Evolutionary conservation across 2,797 vertebrate species (phyloP).

Genomic region (Hylomyscus alleni): DNA sequence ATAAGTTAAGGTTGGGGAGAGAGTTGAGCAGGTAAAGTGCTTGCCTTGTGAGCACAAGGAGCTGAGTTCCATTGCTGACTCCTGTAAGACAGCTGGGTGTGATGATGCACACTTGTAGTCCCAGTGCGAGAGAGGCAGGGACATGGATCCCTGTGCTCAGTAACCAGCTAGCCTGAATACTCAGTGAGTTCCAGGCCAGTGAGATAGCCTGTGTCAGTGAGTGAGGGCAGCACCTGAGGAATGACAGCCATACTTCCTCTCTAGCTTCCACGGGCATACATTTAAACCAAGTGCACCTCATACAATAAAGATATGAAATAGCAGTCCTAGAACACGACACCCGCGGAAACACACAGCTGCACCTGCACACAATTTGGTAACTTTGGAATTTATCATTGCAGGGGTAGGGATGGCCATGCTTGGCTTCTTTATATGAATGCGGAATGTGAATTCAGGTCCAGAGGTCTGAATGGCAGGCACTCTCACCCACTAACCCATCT

Average conservation of each 20-base stretch:
- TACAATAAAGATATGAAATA: not conserved
- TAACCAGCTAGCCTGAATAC: not conserved
- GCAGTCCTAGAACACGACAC: not conserved
- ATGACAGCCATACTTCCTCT: not conserved
- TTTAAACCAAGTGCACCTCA: not conserved
- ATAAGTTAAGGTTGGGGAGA: not conserved
- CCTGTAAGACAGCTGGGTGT: not conserved
- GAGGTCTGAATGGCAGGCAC: not conserved
- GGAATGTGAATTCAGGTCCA: not conserved
- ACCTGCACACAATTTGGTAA: not conserved
- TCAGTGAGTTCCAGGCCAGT: not conserved
- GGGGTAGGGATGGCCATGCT: not conserved
- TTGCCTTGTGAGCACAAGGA: not conserved
- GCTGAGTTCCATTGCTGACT: not conserved
- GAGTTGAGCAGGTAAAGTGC: not conserved
- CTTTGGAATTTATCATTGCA: conserved; percentile 17
- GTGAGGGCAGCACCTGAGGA: not conserved
- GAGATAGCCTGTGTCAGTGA: not conserved
- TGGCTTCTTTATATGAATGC: not conserved
- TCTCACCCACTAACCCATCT: not conserved
- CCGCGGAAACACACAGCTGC: not conserved
- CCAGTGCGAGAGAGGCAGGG: not conserved
- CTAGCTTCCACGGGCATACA: not conserved
- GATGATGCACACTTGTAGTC: not conserved
- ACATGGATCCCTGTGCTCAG: not conserved